Conservation (phyloP, 2,113 vertebrate genomes). For the Platysternon megacephalum region DNA sequence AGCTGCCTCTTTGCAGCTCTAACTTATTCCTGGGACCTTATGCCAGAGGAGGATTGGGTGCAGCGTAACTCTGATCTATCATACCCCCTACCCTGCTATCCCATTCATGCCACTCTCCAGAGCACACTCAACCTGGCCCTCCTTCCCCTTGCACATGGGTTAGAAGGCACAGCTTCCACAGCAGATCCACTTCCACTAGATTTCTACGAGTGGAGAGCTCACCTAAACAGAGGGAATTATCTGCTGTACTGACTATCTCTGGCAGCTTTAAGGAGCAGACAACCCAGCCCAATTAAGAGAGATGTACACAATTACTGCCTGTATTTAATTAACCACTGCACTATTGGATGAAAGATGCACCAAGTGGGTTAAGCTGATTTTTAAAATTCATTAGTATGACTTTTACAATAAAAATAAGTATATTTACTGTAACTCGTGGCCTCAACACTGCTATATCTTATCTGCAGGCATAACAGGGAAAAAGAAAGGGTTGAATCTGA, state of each 20-base stretch:
- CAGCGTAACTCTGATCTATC: not conserved
- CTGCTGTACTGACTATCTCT: not conserved
- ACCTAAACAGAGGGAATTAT: rapidly evolving
- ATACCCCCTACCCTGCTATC: not conserved
- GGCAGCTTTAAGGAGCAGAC: not conserved
- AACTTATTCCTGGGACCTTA: not conserved
- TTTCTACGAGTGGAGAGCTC: rapidly evolving
- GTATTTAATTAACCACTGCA: not conserved
- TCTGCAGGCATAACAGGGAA: not conserved
- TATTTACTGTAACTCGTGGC: not conserved
- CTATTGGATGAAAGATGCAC: not conserved
- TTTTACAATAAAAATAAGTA: not conserved
- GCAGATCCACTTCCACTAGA: rapidly evolving
- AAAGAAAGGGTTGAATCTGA: not conserved
- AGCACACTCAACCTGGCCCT: not conserved
- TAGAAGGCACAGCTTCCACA: not conserved
- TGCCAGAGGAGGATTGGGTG: not conserved
- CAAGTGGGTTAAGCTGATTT: not conserved
- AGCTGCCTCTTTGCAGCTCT: not conserved
- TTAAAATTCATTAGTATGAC: not conserved
- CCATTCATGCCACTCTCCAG: not conserved
- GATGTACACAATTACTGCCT: not conserved
- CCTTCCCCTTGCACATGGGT: not conserved
- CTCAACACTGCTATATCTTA: not conserved
- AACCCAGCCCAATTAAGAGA: not conserved